A percentile compares a stretch with the other conserved stretches of the same genome.
phyloP scores from a whole-genome alignment of 2,113 vertebrate genomes.

The Dascyllus trimaculatus region DNA sequence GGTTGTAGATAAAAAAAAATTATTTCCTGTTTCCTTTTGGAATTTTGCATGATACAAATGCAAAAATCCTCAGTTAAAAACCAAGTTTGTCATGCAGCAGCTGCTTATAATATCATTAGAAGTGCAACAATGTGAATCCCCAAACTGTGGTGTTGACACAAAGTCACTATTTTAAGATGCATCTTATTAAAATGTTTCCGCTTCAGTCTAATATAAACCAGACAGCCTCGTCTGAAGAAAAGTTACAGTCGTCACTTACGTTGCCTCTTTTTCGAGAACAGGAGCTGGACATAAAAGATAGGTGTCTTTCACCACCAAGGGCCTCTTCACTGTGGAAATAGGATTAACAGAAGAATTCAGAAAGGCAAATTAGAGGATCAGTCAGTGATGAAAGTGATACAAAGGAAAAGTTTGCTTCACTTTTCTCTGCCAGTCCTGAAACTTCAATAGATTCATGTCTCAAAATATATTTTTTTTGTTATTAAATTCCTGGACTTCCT shows the following conservation, averaged over 20 bases:
- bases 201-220: neutral
- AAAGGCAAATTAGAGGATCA: neutral
- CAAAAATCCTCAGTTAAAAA: neutral
- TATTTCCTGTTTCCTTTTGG: too few relatives aligned
- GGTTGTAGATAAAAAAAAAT: too few relatives aligned
- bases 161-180: neutral
- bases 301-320: constrained; percentile 92
- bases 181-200: neutral
- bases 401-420: constrained; percentile 18
- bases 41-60: neutral
- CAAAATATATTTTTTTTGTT: constrained; percentile 39
- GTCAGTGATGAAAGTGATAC: constrained; percentile 18
- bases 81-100: neutral
- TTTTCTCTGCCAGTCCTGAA: constrained; percentile 12
- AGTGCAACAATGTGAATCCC: neutral
- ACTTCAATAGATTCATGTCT: constrained; percentile 39
- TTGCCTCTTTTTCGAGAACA: constrained; percentile 91
- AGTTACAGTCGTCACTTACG: constrained; percentile 84
- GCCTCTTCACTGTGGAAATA: constrained; percentile 91
- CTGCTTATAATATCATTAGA: neutral
- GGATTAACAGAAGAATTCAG: neutral
- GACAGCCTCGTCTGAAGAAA: neutral
- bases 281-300: constrained; percentile 96
- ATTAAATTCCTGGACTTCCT: constrained; percentile 74
- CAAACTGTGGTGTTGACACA: neutral